These are phyloP conservation scores for Anthoscopus minutus DNA, from an alignment of 2,113 vertebrate genomes.

Conservation along the genomic window DNA sequence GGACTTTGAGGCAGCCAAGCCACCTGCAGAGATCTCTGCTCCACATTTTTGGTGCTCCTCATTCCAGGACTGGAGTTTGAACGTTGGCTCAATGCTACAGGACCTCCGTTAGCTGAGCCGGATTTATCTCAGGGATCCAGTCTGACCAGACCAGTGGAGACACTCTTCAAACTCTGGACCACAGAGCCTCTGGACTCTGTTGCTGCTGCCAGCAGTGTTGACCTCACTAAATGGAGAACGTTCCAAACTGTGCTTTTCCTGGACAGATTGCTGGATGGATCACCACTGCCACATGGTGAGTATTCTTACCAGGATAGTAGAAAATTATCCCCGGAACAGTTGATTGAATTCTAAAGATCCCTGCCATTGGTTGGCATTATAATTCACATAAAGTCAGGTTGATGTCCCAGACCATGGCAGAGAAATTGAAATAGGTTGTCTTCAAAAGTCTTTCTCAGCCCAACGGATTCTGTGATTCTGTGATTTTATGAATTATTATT, in stretches of 20 bases:
- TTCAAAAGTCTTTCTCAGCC: background rate
- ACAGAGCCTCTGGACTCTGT: conserved; percentile 70
- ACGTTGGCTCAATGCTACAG: conserved; percentile 90
- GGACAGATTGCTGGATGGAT: conserved; percentile 88
- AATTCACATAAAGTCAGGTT: background rate
- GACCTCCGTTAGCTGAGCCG: conserved; percentile 87
- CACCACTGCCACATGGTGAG: conserved; percentile 83
- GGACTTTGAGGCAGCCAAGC: background rate
- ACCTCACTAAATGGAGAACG: conserved; percentile 90
- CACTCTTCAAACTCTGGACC: conserved; percentile 86
- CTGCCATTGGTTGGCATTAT: background rate
- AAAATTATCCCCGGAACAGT: background rate
- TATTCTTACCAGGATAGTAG: background rate
- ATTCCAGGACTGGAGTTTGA: conserved; percentile 89
- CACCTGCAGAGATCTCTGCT: background rate
- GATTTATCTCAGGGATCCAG: conserved; percentile 88
- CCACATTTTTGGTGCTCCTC: background rate
- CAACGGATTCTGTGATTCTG: background rate
- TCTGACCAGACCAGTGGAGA: conserved; percentile 84
- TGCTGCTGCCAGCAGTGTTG: conserved; percentile 70
- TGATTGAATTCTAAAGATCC: background rate
- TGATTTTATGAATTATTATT: background rate
- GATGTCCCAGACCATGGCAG: background rate
- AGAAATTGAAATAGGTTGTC: background rate
- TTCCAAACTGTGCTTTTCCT: conserved; percentile 96